Evolutionary conservation across 2,797 vertebrate genomes (phyloP), one percentile per base, ranked within the genome.

Genomic region (Ctenochaetus hawaiiensis): DNA sequence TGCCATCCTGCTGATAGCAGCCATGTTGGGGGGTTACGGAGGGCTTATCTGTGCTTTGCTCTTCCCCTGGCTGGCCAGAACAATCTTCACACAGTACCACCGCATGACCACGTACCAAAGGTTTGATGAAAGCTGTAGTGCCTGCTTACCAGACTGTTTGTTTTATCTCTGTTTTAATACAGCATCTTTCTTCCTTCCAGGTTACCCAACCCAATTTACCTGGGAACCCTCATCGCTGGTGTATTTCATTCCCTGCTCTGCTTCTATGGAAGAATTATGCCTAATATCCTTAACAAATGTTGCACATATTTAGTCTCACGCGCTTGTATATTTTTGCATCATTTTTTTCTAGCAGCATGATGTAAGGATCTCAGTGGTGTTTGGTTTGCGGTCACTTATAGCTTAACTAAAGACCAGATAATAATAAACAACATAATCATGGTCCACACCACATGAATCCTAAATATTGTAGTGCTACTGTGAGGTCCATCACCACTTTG

Each of bases 121-220:
- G 96, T 96, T 78, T 82, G 83, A 73, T n/a, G 6, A 20, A 72
- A 51, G 13, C 13, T 45, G 12, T 6, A 11, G 9, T 43, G 13
- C 41, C 20, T 66, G 2, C 52, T 47, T n/a, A 20, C 23, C 8
- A 39, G 16, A 53, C 26, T 22, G 30, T 63, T 60, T 48, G 8
- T 75, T 44, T 17, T 41, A 51, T 69, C 16, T 62, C 18, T 62
- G 43, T 22, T 87, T 22, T 87, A 6, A 83, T 8, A 45, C 14
- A 3, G 10, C 34, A 1, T 75, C 7, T 70, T 4, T 77, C 14
- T 83, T 82, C 41, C 41, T 84, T 90, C 23, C 73, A 95, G 96
- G 91, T 90, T 94, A 72, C 94, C 95, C n/a, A 96, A 96, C 76
- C 96, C 96, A 0, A 66, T 96, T 77, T 96, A 96, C 85, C 75